A percentile compares a stretch with the other conserved stretches of the same genome.
Evolutionary conservation across 1,140 invertebrate genomes (phyloP).

Genomic region (Hylaeus volcanicus): DNA sequence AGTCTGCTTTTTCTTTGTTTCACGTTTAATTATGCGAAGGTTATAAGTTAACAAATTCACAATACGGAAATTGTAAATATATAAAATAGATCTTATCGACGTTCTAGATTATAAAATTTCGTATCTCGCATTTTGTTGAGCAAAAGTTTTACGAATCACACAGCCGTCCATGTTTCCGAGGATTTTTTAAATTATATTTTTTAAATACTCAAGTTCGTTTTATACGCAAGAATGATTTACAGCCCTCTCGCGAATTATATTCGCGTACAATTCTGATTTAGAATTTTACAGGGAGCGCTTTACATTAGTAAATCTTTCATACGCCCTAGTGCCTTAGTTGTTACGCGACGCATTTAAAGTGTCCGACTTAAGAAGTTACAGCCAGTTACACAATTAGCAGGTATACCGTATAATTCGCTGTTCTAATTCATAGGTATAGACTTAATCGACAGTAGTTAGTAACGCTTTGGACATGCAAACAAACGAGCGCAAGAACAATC

Average conservation of each 20-base stretch:
- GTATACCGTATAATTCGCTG: not conserved
- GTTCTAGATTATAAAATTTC: not conserved
- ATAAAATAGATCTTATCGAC: not conserved
- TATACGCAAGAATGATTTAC: slow-evolving; percentile 29
- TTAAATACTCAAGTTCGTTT: slow-evolving; percentile 32
- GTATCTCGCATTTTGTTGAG: not conserved
- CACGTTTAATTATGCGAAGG: not conserved
- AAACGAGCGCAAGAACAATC: slow-evolving; percentile 17
- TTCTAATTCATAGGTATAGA: not conserved
- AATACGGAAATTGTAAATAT: not conserved
- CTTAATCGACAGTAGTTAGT: not conserved
- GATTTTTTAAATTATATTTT: slow-evolving; percentile 10
- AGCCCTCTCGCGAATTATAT: not conserved
- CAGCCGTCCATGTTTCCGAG: slow-evolving; percentile 39
- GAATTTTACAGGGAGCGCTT: slow-evolving; percentile 12
- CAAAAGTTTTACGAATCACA: slow-evolving; percentile 16
- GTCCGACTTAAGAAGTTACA: slow-evolving; percentile 6
- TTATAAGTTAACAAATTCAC: no score
- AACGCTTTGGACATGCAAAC: not conserved
- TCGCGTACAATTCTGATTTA: not conserved
- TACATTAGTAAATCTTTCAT: not conserved
- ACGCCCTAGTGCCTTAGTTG: slow-evolving; percentile 47
- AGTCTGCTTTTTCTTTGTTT: not conserved
- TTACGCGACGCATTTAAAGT: slow-evolving; percentile 28
- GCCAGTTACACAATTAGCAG: not conserved